Base-by-base conservation (phyloP, 2,113 vertebrate genomes). In the Mustelus asterias region DNA sequence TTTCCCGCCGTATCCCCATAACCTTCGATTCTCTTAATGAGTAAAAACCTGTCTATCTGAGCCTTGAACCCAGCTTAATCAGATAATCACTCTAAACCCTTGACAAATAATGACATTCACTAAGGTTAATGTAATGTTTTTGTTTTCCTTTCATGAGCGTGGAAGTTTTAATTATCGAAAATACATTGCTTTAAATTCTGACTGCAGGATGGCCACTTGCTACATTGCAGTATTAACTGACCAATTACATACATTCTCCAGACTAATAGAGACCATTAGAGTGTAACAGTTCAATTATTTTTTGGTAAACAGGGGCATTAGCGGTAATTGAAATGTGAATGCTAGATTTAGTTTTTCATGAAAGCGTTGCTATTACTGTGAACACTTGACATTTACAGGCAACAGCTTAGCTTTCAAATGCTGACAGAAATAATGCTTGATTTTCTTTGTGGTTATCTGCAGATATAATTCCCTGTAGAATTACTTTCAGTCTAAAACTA, bases 271-370 rank as follows among this genome's bases (percentile, higher is more conserved):
- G 89, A 93, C 60, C 89, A 65, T 65, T 65, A 37, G 14, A 65
- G 14, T 89, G 44, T 89, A 48, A 89, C 48, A 24, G 86, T 58
- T 58, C 86, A 89, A 89, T 93, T 93, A 63, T 63, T 48, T 63
- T 93, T 63, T 37, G 33, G 16, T 93, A 58, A 44, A 44, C 86
- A 48, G 26, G 33, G 37, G 20, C 26, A 93, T 93, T n/a, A 93
- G 60, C 9, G 37, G 29, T n/a, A n/a, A 93, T 93, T 93, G 89
- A 93, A 93, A 93, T 20, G 89, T 18, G 60, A 93, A 93, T 33
- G 54, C 58, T 65, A 37, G 14, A 93, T 93, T 93, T 93, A 93
- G 33, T 65, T 89, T 89, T 20, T 89, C 48, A 54, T 89, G 48
- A 89, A 58, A 26, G 80, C 3, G 24, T 29, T 54, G 58, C 14